phyloP scores from a whole-genome alignment of 92 coral and sea anemone genomes.

The Umimayanthus chanpuru region DNA sequence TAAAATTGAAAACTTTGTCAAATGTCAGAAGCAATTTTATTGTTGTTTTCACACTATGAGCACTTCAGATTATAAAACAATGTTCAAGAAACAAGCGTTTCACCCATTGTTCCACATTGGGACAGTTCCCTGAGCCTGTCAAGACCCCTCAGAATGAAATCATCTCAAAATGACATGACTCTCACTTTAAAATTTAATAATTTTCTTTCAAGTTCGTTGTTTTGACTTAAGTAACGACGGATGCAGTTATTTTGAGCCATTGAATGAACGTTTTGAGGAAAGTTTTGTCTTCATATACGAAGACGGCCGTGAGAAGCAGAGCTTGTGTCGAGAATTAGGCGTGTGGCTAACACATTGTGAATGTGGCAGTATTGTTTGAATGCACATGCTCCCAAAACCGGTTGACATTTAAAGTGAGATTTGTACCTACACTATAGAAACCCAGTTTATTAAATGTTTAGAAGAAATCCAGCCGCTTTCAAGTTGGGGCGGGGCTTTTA shows the following conservation, averaged over 20 bases:
- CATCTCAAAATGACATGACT: conserved; percentile 23
- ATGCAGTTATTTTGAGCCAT: neutral
- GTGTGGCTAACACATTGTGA: conserved; percentile 24
- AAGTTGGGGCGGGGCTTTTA: conserved; percentile 11
- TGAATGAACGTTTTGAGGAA: neutral
- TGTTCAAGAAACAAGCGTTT: conserved; percentile 4
- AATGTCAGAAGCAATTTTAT: conserved; percentile 19
- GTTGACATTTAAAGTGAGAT: conserved; percentile 8
- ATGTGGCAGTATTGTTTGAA: conserved; percentile 21
- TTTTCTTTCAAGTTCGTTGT: neutral
- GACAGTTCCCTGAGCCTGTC: conserved; percentile 46
- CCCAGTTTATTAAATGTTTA: neutral
- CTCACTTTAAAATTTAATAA: neutral
- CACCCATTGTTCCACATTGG: conserved; percentile 5
- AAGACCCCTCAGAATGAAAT: conserved; percentile 16
- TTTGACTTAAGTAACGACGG: neutral
- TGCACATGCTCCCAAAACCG: conserved; percentile 27
- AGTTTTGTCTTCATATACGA: neutral
- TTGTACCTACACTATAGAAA: conserved; percentile 1
- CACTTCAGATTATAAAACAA: conserved; percentile 33
- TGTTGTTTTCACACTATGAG: conserved; percentile 30
- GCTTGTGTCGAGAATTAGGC: neutral
- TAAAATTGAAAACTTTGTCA: conserved; percentile 29
- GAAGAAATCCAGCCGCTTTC: neutral
- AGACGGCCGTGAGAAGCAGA: conserved; percentile 30